Evolutionary conservation across 1,140 invertebrate genomes (phyloP), one percentile per base, ranked within the genome.

Genomic region (Platyscapa corneri): DNA sequence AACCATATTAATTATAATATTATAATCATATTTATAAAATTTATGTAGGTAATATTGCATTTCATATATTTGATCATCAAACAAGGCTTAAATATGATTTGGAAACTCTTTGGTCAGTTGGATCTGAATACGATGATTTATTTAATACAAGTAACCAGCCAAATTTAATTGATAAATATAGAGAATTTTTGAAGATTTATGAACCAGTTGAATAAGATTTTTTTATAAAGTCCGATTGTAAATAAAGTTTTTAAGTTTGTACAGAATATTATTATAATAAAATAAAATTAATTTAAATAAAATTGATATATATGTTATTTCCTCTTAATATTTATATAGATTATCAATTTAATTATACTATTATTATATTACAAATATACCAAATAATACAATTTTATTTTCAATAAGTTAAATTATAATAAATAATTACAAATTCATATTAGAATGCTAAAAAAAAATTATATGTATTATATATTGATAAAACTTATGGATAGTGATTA

Each of bases 71-170:
- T 92, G 95, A 95, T 42, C 91, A 94, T 10, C 93, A 96, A 89
- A 94, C 95, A 14, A 94, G 98, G 88, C 90, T 95, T 87, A 90
- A 94, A 67, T 98, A 98, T 91, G 98, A 99, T 93, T 93, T 99
- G 83, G 98, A 99, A 94, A 96, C 96, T 14, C 92, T 99, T 34
- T 99, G 98, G 98, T 94, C 96, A 74, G 95, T 98, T 60, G 98
- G 98, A 16, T 91, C 95, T 2, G 93, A 97, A 90, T 97, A 95
- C 94, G 98, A 99, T 92, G 94, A 95, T 34, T 92, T 96, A 88
- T 94, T 90, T n/a, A 95, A 95, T 85, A n/a, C 92, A 93, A 86
- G 92, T 94, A n/a, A 93, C 94, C 92, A 92, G 46, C 88, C 95
- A 23, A 93, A 95, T 87, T 92, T 96, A 76, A 92, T 96, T 86